Base-by-base conservation (phyloP, 2,888 invertebrate genomes). In the Heliconius erato region DNA sequence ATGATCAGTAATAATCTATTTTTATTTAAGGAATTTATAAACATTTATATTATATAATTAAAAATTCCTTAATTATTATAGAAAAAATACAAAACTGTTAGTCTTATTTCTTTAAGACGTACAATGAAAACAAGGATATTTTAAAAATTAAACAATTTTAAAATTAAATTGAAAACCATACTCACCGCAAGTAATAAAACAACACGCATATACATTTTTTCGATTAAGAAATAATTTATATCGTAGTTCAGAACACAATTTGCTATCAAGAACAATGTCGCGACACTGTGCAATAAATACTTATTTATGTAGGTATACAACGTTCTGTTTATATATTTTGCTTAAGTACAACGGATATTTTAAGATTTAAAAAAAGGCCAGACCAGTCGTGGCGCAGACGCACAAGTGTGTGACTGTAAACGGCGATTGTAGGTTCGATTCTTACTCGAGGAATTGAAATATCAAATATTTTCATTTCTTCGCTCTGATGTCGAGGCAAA, bases 171-270 rank as follows among this genome's bases (percentile, higher is more conserved):
- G 6, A 23, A 76, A 76, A 59, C 2, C 26, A 35, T 63, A 72
- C 85, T 86, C 83, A 87, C 87, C 7, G 44, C 68, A 72, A 72
- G 26, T 72, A 72, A 14, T 72, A 44, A 44, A 72, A 85, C 32
- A 19, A 69, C 19, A 12, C 79, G 82, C 74, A 23, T 77, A 79
- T 74, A 82, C 85, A 87, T 86, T 84, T 77, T 79, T 28, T 68
- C 63, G 79, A 80, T 80, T 63, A 40, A 72, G 12, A 26, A 67
- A 26, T 28, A 67, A 32, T 68, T 68, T 68, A 28, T 69, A 63
- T 23, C 63, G 23, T n/a, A 63, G 63, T 63, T 69, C 35, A 6
- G 7, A 49, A 49, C 49, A 74, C 49, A 54, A 49, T 74, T 74
- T 49, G 9, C 74, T 49, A 49, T 49, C 26, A 49, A 74, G 28